phyloP scores from a whole-genome alignment of 2,888 invertebrate species.

The Asteroscopus sphinx region DNA sequence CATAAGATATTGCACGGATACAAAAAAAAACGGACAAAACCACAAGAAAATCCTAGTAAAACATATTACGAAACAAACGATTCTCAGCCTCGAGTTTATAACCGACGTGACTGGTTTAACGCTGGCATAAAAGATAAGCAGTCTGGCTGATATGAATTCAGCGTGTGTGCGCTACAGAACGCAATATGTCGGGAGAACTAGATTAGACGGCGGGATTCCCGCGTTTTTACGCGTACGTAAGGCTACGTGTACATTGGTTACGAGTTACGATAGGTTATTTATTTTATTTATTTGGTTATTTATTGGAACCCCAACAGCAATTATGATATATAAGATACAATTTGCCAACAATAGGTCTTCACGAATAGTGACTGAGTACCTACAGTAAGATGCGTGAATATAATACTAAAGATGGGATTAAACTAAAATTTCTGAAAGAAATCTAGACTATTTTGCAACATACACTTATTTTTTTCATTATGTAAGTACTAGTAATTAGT shows the following conservation, averaged over 20 bases:
- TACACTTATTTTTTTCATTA: too few relatives aligned
- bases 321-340: too few relatives aligned
- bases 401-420: too few relatives aligned
- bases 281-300: too few relatives aligned
- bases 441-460: too few relatives aligned
- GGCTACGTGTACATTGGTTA: conserved; percentile 3
- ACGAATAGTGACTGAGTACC: too few relatives aligned
- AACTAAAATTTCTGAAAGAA: too few relatives aligned
- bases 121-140: conserved; percentile 61
- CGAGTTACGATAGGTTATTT: too few relatives aligned
- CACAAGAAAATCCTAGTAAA: conserved; percentile 23
- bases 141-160: conserved; percentile 54
- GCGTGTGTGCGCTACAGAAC: conserved; percentile 53
- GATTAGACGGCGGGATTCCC: conserved; percentile 49
- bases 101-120: conserved; percentile 73
- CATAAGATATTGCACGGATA: background rate
- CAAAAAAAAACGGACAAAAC: conserved; percentile 22
- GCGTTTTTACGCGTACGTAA: conserved; percentile 43
- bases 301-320: too few relatives aligned
- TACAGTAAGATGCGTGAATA: too few relatives aligned
- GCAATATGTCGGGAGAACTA: conserved; percentile 62
- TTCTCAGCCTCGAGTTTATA: conserved; percentile 65
- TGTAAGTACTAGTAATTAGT: too few relatives aligned
- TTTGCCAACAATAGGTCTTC: too few relatives aligned
- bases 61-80: conserved; percentile 71